phyloP scores from a whole-genome alignment of 2,113 vertebrate species.

The Mungos mungo region DNA sequence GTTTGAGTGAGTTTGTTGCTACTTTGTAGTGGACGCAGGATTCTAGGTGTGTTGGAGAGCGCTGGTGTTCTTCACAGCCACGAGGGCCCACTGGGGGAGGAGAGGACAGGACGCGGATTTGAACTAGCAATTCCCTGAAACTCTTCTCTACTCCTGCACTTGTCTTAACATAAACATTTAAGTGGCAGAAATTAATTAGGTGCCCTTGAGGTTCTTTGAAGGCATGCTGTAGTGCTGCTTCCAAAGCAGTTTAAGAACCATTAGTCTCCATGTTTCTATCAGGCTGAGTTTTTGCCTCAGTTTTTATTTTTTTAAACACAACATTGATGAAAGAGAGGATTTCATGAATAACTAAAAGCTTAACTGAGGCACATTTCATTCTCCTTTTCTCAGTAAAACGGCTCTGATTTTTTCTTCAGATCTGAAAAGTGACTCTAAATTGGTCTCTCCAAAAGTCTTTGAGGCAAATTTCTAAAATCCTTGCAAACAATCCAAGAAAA shows the following conservation, averaged over 20 bases:
- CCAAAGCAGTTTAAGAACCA: not conserved
- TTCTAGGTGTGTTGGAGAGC: not conserved
- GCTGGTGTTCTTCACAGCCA: not conserved
- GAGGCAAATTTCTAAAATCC: slow-evolving; percentile 1
- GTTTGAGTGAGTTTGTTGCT: not conserved
- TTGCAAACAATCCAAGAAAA: slow-evolving; percentile 10
- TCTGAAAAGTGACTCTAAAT: not conserved
- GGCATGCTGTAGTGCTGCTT: not conserved
- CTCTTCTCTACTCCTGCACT: not conserved
- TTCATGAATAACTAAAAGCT: not conserved
- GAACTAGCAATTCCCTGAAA: not conserved
- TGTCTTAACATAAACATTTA: not conserved
- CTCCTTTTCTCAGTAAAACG: slow-evolving; percentile 18
- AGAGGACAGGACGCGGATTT: not conserved
- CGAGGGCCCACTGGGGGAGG: accelerated
- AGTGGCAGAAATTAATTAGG: not conserved
- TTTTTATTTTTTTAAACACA: slow-evolving; percentile 17
- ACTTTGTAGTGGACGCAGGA: not conserved
- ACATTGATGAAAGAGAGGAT: not conserved
- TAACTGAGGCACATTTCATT: not conserved
- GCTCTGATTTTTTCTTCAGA: not conserved
- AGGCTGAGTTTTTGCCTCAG: not conserved
- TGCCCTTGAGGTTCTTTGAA: not conserved
- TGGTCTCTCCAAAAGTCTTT: not conserved
- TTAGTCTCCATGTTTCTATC: not conserved